Evolutionary conservation across 1,140 invertebrate species (phyloP).

Genomic region (Scaptomyza pallida): DNA sequence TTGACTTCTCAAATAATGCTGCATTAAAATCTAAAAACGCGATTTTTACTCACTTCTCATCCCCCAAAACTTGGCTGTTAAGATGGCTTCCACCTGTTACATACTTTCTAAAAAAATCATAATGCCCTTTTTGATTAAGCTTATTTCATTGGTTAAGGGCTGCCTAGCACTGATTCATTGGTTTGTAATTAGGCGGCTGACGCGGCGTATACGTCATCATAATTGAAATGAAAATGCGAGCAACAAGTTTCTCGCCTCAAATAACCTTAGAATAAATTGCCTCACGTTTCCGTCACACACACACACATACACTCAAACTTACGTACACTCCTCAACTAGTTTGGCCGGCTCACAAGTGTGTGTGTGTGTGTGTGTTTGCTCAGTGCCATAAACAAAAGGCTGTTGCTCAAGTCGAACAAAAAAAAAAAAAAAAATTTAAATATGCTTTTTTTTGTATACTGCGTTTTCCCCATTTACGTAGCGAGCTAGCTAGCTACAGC

Average conservation of each 20-base stretch:
- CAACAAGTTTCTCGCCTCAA: conserved; percentile 74
- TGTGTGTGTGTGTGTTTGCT: conserved; percentile 21
- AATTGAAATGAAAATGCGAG: conserved; percentile 80
- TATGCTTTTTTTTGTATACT: conserved; percentile 29
- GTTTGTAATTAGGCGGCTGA: conserved; percentile 57
- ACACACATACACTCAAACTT: conserved; percentile 21
- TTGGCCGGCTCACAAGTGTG: conserved; percentile 25
- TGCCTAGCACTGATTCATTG: conserved; percentile 65
- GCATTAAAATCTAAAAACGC: too few relatives aligned
- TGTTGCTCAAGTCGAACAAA: conserved; percentile 73
- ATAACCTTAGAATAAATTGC: conserved; percentile 82
- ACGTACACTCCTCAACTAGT: conserved; percentile 46
- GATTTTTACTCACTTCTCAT: too few relatives aligned
- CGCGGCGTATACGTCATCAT: conserved; percentile 70
- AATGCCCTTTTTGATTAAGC: too few relatives aligned
- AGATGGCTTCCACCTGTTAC: too few relatives aligned
- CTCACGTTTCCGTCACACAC: conserved; percentile 70
- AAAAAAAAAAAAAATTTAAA: conserved; percentile 45
- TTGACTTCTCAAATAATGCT: too few relatives aligned
- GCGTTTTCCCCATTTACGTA: conserved; percentile 44
- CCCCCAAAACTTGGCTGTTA: too few relatives aligned
- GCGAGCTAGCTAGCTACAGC: not conserved
- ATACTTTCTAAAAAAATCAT: too few relatives aligned
- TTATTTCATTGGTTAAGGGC: too few relatives aligned
- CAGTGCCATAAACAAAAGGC: conserved; percentile 63